Evolutionary conservation across 2,888 invertebrate species (phyloP).

Genomic region (Microchrysa polita): DNA sequence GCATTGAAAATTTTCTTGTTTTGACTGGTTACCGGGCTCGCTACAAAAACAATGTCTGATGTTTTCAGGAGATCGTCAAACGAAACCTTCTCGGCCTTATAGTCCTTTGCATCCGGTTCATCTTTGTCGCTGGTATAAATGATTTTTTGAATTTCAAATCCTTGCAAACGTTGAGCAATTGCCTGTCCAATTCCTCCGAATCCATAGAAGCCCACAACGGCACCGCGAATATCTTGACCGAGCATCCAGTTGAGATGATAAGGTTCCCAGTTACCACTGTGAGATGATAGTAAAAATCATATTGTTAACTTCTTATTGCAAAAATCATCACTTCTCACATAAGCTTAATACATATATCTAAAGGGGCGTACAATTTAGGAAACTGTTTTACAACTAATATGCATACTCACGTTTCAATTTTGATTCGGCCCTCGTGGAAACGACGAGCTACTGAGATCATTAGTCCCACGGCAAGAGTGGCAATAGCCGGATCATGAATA

Average conservation of each 20-base stretch:
- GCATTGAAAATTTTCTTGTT: constrained; percentile 72
- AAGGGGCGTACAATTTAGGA: background rate
- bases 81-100: constrained; percentile 69
- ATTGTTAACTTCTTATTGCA: no score
- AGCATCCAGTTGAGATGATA: constrained; percentile 76
- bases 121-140: constrained; percentile 76
- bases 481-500: constrained; percentile 76
- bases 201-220: constrained; percentile 81
- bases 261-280: constrained; percentile 66
- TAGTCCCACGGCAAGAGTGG: constrained; percentile 79
- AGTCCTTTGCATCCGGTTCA: constrained; percentile 69
- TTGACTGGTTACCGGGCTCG: constrained; percentile 70
- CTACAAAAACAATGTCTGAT: constrained; percentile 75
- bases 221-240: constrained; percentile 76
- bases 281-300: background rate
- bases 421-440: constrained; percentile 74
- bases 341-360: no score
- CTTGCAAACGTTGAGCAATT: constrained; percentile 72
- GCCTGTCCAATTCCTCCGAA: constrained; percentile 79
- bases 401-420: constrained; percentile 63
- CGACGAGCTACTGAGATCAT: constrained; percentile 76
- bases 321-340: no score
- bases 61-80: constrained; percentile 69
- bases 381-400: background rate
- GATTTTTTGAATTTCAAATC: constrained; percentile 74